Base-by-base conservation (phyloP, 2,888 invertebrate species). In the Notodonta dromedarius region DNA sequence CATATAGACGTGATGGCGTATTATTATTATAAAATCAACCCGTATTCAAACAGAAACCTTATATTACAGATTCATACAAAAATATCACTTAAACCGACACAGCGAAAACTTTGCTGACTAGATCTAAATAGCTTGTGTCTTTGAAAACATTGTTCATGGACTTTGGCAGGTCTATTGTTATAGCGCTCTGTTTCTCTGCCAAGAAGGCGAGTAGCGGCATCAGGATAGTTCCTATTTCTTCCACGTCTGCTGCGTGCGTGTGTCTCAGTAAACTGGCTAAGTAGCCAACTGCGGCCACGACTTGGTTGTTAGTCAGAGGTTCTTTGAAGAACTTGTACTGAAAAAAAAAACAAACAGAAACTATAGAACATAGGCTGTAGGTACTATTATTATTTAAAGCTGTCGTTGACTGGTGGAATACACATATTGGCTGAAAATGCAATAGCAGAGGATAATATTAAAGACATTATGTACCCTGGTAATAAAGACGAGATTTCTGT, bases 321-420 rank as follows among this genome's bases (percentile, higher is more conserved):
- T 84, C 85, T 57, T 76, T 80, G 48, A 92, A 73, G 71, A 81
- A 90, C 76, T 90, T 87, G 65, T 86, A 88, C 93, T 93, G 88
- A 59, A 90, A 5, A 3, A 42, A 42, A 35, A 24, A 3, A 42
- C 11, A 35, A 24, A 24, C 2, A 24, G 1, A 24, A 24, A 24
- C 24, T 24, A 24, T 24, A 24, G 24, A 24, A 24, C 24, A 24
- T 35, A 35, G 5, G 7, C 35, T 35, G 6, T 35, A 35, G 4
- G 4, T 35, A 6, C 35, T 35, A 35, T 7, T 35, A 35, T 7
- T 35, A 35, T 35, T 35, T 35, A 35, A 35, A 35, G 35, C 7
- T 35, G 7, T 35, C 5, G 5, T 35, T 35, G 35, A 35, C 35
- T 4, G 35, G 35, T 35, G 35, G 35, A 35, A 35, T 35, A 35